Evolutionary conservation across 2,113 vertebrate genomes (phyloP).

Genomic region (Sphyrna mokarran): DNA sequence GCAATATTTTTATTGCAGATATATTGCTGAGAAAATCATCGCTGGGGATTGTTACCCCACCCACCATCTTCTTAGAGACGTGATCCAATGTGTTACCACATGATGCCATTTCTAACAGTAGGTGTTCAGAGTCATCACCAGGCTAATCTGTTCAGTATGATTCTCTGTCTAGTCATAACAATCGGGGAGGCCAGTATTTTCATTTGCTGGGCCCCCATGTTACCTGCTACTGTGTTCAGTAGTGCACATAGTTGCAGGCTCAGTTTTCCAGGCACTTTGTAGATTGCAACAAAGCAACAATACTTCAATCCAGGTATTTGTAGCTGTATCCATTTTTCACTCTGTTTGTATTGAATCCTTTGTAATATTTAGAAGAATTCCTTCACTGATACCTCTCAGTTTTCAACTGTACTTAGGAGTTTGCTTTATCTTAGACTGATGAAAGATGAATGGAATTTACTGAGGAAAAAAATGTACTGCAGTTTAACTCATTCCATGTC

Average conservation of each 20-base stretch:
- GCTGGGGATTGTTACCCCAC: neutral
- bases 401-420: neutral
- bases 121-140: constrained; percentile 59
- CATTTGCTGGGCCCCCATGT: neutral
- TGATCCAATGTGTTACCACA: neutral
- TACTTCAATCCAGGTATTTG: neutral
- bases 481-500: neutral
- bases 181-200: constrained; percentile 42
- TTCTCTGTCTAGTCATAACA: constrained; percentile 66
- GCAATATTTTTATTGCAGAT: constrained; percentile 65
- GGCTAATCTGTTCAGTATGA: constrained; percentile 63
- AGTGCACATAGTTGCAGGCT: neutral
- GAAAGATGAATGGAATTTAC: neutral
- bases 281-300: neutral
- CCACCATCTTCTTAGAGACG: neutral
- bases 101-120: constrained; percentile 60
- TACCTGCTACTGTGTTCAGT: constrained; percentile 9
- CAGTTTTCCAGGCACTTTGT: neutral
- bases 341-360: neutral
- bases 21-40: constrained; percentile 54
- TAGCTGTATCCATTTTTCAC: neutral
- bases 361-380: neutral
- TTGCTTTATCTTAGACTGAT: neutral
- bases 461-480: neutral
- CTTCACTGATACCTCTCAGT: neutral